A percentile compares a stretch with the other conserved stretches of the same genome.
Evolutionary conservation across 2,113 vertebrate species (phyloP).

Genomic region (Aegithalos caudatus): DNA sequence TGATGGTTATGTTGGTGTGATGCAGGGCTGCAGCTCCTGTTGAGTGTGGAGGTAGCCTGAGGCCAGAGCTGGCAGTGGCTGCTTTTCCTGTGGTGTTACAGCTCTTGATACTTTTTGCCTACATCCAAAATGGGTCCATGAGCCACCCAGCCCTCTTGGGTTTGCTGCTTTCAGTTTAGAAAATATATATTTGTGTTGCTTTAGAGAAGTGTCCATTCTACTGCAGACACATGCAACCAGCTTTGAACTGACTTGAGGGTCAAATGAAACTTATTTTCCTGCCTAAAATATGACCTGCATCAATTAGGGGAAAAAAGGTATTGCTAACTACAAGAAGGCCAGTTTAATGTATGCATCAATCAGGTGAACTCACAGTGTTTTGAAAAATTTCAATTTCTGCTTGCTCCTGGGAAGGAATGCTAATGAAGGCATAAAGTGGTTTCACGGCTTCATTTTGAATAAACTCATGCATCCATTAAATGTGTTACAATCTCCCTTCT

Average conservation of each 20-base stretch:
- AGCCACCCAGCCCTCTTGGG: not conserved
- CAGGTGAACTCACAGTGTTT: not conserved
- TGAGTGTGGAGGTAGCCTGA: not conserved
- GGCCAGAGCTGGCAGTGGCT: not conserved
- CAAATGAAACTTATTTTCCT: not conserved
- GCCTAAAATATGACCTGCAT: not conserved
- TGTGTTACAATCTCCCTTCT: not conserved
- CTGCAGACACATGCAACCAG: not conserved
- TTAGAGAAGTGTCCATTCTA: not conserved
- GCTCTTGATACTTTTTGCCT: accelerated
- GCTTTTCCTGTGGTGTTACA: not conserved
- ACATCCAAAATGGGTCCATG: not conserved
- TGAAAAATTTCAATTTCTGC: not conserved
- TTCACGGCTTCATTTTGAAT: not conserved
- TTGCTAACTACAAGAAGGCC: not conserved
- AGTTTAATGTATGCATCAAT: not conserved
- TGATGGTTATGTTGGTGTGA: not conserved
- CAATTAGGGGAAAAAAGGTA: not conserved
- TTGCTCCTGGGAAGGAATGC: not conserved
- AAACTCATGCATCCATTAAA: not conserved
- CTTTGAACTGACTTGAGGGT: not conserved
- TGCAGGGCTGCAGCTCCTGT: not conserved
- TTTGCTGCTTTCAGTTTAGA: not conserved
- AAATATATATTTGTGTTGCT: not conserved
- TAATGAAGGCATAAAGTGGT: not conserved